Base-by-base conservation (phyloP, 1,140 invertebrate species). In the Drosophila pseudoobscura region DNA sequence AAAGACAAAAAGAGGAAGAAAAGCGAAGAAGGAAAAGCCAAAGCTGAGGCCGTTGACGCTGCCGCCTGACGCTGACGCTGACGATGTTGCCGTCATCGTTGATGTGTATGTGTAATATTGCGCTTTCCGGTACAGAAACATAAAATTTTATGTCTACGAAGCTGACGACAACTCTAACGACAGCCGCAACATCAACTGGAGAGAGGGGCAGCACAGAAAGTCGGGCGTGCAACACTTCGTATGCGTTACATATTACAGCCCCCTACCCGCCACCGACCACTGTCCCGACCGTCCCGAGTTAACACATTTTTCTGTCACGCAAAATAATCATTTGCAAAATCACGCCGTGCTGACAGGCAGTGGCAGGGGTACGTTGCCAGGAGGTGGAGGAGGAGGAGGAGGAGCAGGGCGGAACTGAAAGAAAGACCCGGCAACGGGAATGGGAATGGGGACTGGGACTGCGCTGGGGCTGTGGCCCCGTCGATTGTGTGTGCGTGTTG, bases 271-370 rank as follows among this genome's bases (percentile, higher is more conserved):
- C 44, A 39, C 3, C 24, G 24, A 4, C 24, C 3, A 24, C 24
- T 24, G 24, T 5, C 24, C 41, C 20, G 20, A 9, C 1, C 64
- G 52, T 64, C 35, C 70, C 70, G 65, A 31, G 60, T 77, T 80
- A 87, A 85, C 82, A 85, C 82, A 85, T 85, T 85, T 85, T 80
- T 85, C 82, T 85, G 82, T 85, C 82, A 85, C 82, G 82, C 82
- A 85, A 85, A 85, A 87, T 85, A 87, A 87, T 85, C 80, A 80
- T 85, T 85, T 85, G 80, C 80, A 87, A 85, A 85, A 85, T 85
- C 80, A 87, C 82, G 58, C 68, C 54, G 74, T 57, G 74, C 58
- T 80, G 82, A 87, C 80, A 87, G 66, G 24, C 44, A 2, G 54
- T 26, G 24, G 24, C 20, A 20, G 20, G 51, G 15, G 29, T 26